Evolutionary conservation across 2,797 vertebrate genomes (phyloP).

Genomic region (Sebastes flavidus): DNA sequence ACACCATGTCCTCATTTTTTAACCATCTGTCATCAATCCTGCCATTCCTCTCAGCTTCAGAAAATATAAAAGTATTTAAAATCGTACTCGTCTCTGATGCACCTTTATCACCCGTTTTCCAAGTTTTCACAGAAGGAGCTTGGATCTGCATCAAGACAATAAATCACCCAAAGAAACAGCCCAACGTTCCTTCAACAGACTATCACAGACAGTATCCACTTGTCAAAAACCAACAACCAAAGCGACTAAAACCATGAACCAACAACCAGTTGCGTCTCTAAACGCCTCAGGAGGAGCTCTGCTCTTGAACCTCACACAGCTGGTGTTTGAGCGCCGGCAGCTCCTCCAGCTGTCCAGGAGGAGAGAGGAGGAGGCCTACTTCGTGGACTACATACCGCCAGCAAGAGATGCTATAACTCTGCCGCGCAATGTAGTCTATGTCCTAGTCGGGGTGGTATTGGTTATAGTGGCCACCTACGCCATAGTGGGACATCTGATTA

Average conservation of each 20-base stretch:
- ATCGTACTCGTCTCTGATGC: conserved; percentile 16
- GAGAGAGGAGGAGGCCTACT: conserved; percentile 72
- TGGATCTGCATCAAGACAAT: conserved; percentile 16
- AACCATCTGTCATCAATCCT: conserved; percentile 16
- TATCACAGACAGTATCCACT: conserved; percentile 18
- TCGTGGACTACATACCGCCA: conserved; percentile 85
- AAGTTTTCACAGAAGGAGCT: conserved; percentile 51
- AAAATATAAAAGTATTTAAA: conserved; percentile 6
- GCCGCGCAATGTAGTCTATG: conserved; percentile 84
- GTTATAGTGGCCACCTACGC: conserved; percentile 88
- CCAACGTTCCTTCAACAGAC: background rate
- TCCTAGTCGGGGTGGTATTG: conserved; percentile 83
- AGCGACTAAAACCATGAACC: conserved; percentile 42
- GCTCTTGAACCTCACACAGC: conserved; percentile 43
- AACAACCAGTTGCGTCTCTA: conserved; percentile 18
- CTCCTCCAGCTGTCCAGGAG: conserved; percentile 63
- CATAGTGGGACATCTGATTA: conserved; percentile 94
- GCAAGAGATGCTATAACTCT: conserved; percentile 86
- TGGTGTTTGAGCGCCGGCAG: conserved; percentile 52
- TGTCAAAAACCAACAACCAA: conserved; percentile 7
- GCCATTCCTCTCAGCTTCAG: background rate
- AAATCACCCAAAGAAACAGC: conserved; percentile 31
- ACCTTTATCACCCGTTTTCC: conserved; percentile 17
- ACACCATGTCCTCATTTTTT: background rate
- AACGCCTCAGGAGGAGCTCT: conserved; percentile 39